Evolutionary conservation across 1,140 invertebrate genomes (phyloP), one percentile per base, ranked within the genome.

Genomic region (Macrosteles quadrilineatus): DNA sequence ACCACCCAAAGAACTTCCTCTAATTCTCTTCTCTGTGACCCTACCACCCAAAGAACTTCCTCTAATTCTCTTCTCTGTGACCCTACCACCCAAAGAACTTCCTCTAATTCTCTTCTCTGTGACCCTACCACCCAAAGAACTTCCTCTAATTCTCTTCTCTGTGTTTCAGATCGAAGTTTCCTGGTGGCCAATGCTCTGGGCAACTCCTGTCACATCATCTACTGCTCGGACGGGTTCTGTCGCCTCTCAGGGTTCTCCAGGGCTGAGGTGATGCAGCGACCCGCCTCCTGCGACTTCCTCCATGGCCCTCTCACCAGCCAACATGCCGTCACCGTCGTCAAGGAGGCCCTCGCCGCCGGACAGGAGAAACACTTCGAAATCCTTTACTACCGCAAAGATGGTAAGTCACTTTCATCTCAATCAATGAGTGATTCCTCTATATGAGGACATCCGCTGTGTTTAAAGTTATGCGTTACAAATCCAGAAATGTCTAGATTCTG

Each of bases 151-250:
- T n/a, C 32, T 36, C 32, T 36, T 14, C 32, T 4, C 14, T 59
- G 2, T 59, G 25, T 85, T 83, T 31, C 86, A 94, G 92, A 93
- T 86, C 87, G 92, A 74, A 92, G 90, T 80, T 95, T 94, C 84
- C 81, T 94, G 80, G 90, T 95, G 74, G 90, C 90, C 32, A 95
- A 95, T 81, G 90, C 90, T 75, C 87, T 91, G 78, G 86, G 90
- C 69, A 87, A 88, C 78, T 85, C 88, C 78, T 90, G 88, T 78
- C 88, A 91, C 76, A 91, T 94, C 78, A 94, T 95, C 78, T 95
- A 93, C 80, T 93, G 91, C 82, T 93, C 91, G 77, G 92, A 95
- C 81, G 91, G 91, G 70, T 94, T 94, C 78, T 93, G 91, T 80
- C 87, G 90, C 47, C 82, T 94, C 78, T 89, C 89, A 36, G 91